Base-by-base conservation (phyloP, 2,797 vertebrate genomes). In the Rhinoraja longicauda region DNA sequence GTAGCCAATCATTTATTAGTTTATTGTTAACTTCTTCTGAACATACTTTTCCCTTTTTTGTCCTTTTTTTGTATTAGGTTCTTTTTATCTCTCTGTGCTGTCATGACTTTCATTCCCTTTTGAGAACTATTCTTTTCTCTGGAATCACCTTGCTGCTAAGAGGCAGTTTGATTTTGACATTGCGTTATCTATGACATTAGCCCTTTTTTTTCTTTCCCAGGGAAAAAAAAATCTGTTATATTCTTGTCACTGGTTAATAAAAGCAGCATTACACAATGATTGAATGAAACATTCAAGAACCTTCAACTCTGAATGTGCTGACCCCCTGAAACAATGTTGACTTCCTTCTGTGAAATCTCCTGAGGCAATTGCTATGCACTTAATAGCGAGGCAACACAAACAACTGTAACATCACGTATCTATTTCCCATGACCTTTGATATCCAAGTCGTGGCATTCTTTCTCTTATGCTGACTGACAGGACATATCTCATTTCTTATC, bases 391-490 rank as follows among this genome's bases (percentile, higher is more conserved):
- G 62, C 84, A 64, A 32, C 84, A 88, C 59, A 88, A 88, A 88
- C 84, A 88, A 88, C 62, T 64, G 84, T 2, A 88, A 67, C 59
- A 19, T 88, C 84, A 36, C n/a, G 67, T 62, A 64, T 88, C 84
- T 32, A 67, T 88, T 88, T 88, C 84, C 84, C 59, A 88, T 88
- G 84, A 62, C 84, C 84, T 88, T 88, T 88, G 84, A 88, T 88
- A 62, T 62, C 84, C 62, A 67, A 86, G 7, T 67, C n/a, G 36
- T 9, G 17, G 84, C 62, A 88, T 67, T 88, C 59, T 32, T 62
- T 36, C 32, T 88, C 84, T 67, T 7, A n/a, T 67, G 15, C 59
- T 88, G 57, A 32, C 59, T 88, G 84, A 67, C 59, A 36, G 59
- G 62, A 67, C 8, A 67, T 67, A 88, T 88, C 84, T 88, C n/a